phyloP scores from a whole-genome alignment of 1,140 invertebrate species.

The Stegodyphus mimosarum region DNA sequence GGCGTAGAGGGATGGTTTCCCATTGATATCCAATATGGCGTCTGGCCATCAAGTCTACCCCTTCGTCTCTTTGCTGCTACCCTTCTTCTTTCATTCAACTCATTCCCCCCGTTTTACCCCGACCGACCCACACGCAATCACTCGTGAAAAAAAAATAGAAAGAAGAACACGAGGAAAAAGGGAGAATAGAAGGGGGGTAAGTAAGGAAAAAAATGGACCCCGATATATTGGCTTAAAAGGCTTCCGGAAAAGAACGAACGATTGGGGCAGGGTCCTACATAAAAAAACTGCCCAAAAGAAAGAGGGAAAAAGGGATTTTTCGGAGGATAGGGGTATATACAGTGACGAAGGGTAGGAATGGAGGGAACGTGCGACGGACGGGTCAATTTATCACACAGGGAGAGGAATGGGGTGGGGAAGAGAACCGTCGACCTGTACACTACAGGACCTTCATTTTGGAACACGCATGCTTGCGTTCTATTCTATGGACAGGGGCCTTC shows the following conservation, averaged over 20 bases:
- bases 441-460: conserved; percentile 53
- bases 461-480: conserved; percentile 55
- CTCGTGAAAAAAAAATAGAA: conserved; percentile 34
- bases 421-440: conserved; percentile 48
- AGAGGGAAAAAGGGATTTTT: conserved; percentile 41
- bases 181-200: not conserved
- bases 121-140: conserved; percentile 59
- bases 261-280: not conserved
- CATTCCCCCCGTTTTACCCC: conserved; percentile 58
- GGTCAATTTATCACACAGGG: conserved; percentile 56
- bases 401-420: conserved; percentile 1
- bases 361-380: conserved; percentile 49
- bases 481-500: conserved; percentile 23
- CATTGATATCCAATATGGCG: conserved; percentile 61
- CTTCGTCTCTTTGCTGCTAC: conserved; percentile 22
- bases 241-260: conserved; percentile 52
- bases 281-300: conserved; percentile 19
- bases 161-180: conserved; percentile 16
- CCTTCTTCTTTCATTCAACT: conserved; percentile 49
- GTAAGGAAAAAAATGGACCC: conserved; percentile 26
- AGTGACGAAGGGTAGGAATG: conserved; percentile 45
- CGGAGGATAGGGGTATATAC: conserved; percentile 58
- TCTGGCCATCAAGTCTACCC: conserved; percentile 49
- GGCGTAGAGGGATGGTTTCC: not conserved
- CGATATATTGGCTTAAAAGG: conserved; percentile 61